A percentile compares a stretch with the other conserved stretches of the same genome.
These are phyloP conservation scores for Coendou prehensilis DNA, from an alignment of 2,797 vertebrate genomes.

Conservation along the genomic window DNA sequence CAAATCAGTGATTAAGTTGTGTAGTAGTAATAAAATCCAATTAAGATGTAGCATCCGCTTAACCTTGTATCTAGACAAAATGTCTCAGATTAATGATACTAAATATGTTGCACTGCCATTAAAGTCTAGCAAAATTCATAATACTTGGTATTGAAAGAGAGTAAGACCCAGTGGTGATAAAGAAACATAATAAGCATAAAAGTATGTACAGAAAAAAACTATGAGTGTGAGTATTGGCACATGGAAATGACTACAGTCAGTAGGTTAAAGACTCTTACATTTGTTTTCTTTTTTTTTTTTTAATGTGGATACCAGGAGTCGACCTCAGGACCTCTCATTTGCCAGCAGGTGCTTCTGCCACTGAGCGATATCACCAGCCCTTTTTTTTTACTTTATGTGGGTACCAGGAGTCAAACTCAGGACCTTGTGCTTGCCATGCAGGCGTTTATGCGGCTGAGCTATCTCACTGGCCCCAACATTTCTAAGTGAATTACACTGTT, in stretches of 20 bases:
- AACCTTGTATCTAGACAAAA: slow-evolving; percentile 16
- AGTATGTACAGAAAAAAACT: background rate
- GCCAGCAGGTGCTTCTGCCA: too few species aligned
- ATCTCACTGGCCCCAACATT: too few species aligned
- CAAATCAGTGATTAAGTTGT: background rate
- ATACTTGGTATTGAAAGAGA: slow-evolving; percentile 6
- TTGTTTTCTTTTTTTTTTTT: too few species aligned
- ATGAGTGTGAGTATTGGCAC: background rate
- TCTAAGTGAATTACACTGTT: background rate
- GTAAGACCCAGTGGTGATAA: background rate
- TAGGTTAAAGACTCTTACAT: background rate
- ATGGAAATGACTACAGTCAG: background rate
- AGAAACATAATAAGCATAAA: background rate
- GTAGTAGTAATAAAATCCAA: background rate
- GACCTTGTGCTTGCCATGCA: too few species aligned
- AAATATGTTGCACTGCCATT: background rate
- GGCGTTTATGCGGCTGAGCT: too few species aligned
- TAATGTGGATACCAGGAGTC: too few species aligned
- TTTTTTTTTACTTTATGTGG: too few species aligned
- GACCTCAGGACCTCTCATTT: too few species aligned
- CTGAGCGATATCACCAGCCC: too few species aligned
- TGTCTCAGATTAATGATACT: slow-evolving; percentile 32
- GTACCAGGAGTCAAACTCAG: too few species aligned
- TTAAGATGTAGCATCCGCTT: background rate
- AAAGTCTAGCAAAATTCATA: slow-evolving; percentile 7